A percentile compares a stretch with the other conserved stretches of the same genome.
These are phyloP conservation scores for Silurus glanis DNA, from an alignment of 2,113 vertebrate genomes.

Conservation along the genomic window DNA sequence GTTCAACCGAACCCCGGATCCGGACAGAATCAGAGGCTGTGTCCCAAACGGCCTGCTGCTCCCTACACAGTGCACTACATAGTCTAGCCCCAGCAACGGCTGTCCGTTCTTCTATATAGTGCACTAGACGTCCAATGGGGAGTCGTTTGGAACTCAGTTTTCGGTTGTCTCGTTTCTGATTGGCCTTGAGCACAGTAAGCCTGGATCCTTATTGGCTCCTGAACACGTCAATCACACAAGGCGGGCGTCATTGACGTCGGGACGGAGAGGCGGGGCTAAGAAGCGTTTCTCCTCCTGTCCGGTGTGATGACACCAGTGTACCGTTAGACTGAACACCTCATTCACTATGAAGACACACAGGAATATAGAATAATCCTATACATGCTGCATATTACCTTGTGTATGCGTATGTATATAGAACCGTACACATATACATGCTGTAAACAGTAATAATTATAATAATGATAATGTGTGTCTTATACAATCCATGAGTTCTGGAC, in stretches of 20 bases:
- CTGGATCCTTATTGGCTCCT: not conserved
- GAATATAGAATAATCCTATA: no score
- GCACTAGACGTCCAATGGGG: not conserved
- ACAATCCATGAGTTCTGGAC: not conserved
- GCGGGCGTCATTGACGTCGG: not conserved
- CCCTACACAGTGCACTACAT: not conserved
- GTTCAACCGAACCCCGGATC: constrained; percentile 66
- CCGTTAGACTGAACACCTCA: no score
- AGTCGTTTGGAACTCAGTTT: not conserved
- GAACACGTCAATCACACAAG: not conserved
- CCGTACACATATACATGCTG: no score
- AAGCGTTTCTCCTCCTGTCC: not conserved
- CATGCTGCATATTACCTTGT: no score
- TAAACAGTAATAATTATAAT: no score
- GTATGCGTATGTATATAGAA: no score
- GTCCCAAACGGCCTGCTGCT: not conserved
- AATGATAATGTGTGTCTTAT: not conserved
- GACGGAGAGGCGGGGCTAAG: constrained; percentile 3
- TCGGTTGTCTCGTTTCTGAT: not conserved
- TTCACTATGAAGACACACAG: no score
- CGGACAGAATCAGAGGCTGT: constrained; percentile 63
- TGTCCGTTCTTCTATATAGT: not conserved
- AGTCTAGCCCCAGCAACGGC: not conserved
- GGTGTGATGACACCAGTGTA: not conserved
- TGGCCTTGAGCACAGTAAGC: not conserved